Percentiles rank a stretch among this genome's conserved stretches.
Conservation (phyloP, 2,113 vertebrate genomes). For the Globicephala melas region DNA sequence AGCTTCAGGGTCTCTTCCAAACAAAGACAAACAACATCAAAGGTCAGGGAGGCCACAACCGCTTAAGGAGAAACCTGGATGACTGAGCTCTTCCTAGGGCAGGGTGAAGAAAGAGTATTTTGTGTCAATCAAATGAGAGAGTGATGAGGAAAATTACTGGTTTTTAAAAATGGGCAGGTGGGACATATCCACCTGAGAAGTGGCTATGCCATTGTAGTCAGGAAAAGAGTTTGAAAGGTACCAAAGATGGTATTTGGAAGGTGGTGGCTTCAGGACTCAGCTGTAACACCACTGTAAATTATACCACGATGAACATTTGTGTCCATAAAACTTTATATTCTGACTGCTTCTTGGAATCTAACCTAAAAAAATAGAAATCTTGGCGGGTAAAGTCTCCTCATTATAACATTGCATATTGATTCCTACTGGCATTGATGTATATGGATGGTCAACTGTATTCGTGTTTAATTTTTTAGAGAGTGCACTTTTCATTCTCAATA, state of each 20-base stretch:
- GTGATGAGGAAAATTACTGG: not conserved
- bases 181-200: not conserved
- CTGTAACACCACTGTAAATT: not conserved
- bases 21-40: not conserved
- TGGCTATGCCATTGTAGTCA: not conserved
- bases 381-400: not conserved
- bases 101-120: not conserved
- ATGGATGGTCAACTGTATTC: not conserved
- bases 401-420: not conserved
- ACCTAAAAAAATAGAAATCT: conserved; percentile 5
- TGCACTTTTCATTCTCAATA: not conserved
- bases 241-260: not conserved
- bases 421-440: not conserved
- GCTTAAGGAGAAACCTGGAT: not conserved
- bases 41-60: not conserved
- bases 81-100: not conserved
- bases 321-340: not conserved
- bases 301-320: not conserved
- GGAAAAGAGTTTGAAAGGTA: not conserved
- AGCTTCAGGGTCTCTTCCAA: not conserved
- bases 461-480: not conserved
- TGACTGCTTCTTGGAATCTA: conserved; percentile 19
- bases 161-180: not conserved
- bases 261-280: not conserved
- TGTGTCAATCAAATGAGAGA: not conserved